Conservation (phyloP, 2,113 vertebrate species). For the Caranx melampygus region DNA sequence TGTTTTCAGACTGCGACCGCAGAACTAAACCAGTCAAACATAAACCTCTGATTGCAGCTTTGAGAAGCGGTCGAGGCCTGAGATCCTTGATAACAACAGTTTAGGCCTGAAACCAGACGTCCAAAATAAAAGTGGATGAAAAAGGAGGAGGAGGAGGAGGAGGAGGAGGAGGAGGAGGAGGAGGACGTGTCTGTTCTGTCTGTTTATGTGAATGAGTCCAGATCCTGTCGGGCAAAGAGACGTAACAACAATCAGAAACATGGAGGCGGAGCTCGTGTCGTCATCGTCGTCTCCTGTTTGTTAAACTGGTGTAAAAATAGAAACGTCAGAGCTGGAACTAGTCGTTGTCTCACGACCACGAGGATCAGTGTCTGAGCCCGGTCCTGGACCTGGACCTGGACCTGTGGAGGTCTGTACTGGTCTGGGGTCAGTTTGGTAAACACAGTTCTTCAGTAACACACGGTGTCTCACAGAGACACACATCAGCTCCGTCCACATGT, state of each 20-base stretch:
- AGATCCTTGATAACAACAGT: conserved; percentile 57
- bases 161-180: not conserved
- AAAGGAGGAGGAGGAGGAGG: not conserved
- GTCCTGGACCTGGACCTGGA: too few relatives aligned
- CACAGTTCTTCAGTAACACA: too few relatives aligned
- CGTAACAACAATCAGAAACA: conserved; percentile 20
- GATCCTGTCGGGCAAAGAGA: conserved; percentile 30
- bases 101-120: conserved; percentile 9
- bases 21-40: conserved; percentile 25
- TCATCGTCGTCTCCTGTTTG: not conserved
- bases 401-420: too few relatives aligned
- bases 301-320: not conserved
- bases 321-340: too few relatives aligned
- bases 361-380: too few relatives aligned
- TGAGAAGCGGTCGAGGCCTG: conserved; percentile 42
- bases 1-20: conserved; percentile 56
- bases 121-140: conserved; percentile 35
- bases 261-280: too few relatives aligned
- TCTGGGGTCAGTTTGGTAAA: too few relatives aligned
- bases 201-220: conserved; percentile 44
- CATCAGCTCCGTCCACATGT: too few relatives aligned
- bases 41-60: conserved; percentile 66
- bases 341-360: too few relatives aligned
- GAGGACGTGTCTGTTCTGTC: not conserved
- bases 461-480: too few relatives aligned